Percentiles rank a stretch among this genome's conserved stretches.
Evolutionary conservation across 2,888 invertebrate genomes (phyloP).

Genomic region (Perizoma affinitatum): DNA sequence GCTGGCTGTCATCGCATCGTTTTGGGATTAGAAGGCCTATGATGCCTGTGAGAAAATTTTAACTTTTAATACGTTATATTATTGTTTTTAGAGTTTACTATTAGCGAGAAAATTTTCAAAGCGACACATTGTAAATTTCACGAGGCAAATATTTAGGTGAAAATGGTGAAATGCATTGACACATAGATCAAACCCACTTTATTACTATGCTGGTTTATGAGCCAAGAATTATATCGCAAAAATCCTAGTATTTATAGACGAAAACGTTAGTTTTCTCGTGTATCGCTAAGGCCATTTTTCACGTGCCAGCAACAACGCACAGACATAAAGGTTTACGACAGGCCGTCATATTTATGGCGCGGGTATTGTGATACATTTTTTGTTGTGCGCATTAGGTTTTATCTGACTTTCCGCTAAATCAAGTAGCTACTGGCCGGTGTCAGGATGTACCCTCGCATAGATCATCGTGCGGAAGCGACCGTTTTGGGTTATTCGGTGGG

Average conservation of each 20-base stretch:
- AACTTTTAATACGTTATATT: constrained; percentile 3
- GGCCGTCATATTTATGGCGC: constrained; percentile 82
- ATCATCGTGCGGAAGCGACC: constrained; percentile 77
- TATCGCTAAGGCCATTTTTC: constrained; percentile 78
- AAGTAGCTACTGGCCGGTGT: constrained; percentile 84
- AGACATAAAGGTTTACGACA: constrained; percentile 84
- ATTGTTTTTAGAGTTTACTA: too few species aligned
- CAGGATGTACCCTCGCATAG: constrained; percentile 82
- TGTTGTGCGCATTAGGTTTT: constrained; percentile 84
- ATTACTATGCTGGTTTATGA: constrained; percentile 49
- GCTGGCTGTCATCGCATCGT: constrained; percentile 55
- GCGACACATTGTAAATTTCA: not conserved
- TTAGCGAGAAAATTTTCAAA: not conserved
- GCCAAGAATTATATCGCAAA: constrained; percentile 51
- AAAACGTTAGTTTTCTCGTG: constrained; percentile 57
- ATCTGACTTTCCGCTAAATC: constrained; percentile 84
- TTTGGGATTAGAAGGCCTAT: constrained; percentile 51
- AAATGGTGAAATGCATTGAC: constrained; percentile 23
- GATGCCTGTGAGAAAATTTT: constrained; percentile 38
- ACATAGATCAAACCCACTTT: constrained; percentile 33
- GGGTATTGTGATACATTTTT: constrained; percentile 83
- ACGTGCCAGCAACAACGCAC: constrained; percentile 78
- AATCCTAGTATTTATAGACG: constrained; percentile 48
- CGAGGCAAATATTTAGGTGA: constrained; percentile 9
- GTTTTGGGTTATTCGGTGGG: constrained; percentile 77